Percentiles rank a stretch among this genome's conserved stretches.
Evolutionary conservation across 1,140 invertebrate species (phyloP).

Genomic region (Frieseomelitta varia): DNA sequence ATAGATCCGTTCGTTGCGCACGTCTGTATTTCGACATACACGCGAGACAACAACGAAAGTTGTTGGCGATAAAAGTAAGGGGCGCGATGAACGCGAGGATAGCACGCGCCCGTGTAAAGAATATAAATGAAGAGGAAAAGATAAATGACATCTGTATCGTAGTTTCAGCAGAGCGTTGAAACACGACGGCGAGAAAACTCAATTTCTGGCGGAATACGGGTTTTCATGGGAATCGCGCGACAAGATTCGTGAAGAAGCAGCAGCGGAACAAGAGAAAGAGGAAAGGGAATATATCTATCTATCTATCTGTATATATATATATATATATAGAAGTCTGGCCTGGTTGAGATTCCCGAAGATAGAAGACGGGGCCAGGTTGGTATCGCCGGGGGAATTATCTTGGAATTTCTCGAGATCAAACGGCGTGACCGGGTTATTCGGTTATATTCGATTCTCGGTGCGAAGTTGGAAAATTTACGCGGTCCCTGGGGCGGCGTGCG

Average conservation of each 20-base stretch:
- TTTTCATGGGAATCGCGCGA: constrained; percentile 34
- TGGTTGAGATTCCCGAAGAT: constrained; percentile 48
- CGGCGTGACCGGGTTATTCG: constrained; percentile 53
- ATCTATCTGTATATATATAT: neutral
- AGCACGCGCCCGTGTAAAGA: neutral
- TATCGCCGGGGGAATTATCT: constrained; percentile 51
- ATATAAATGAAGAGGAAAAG: neutral
- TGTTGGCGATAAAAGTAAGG: no score
- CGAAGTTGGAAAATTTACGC: constrained; percentile 65
- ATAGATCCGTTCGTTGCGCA: no score
- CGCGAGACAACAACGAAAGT: no score
- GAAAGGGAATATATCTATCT: constrained; percentile 1
- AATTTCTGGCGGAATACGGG: constrained; percentile 16
- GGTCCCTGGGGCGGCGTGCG: constrained; percentile 33
- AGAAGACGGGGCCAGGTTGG: constrained; percentile 25
- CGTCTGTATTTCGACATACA: no score
- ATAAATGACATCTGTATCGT: neutral
- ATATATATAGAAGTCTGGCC: neutral
- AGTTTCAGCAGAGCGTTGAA: neutral
- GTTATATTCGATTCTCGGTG: constrained; percentile 52
- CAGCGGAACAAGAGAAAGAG: neutral
- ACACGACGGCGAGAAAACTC: constrained; percentile 12
- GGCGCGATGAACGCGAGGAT: neutral
- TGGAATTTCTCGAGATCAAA: constrained; percentile 52
- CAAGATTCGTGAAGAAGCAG: constrained; percentile 6